Percentiles rank a stretch among this genome's conserved stretches.
phyloP scores from a whole-genome alignment of 2,888 invertebrate species.

The Mechanitis mazaeus region DNA sequence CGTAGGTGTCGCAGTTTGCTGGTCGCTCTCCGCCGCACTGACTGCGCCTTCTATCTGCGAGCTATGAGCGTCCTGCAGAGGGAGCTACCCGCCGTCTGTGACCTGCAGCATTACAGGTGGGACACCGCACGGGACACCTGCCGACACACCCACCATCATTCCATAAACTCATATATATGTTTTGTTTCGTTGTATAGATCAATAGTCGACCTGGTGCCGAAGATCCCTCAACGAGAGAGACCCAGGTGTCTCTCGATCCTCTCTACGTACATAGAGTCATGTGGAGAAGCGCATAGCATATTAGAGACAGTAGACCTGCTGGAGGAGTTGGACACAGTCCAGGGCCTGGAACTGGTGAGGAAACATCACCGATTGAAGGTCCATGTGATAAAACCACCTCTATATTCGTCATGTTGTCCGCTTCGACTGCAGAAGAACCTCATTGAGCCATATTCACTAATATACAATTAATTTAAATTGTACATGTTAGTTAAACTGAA shows the following conservation, averaged over 20 bases:
- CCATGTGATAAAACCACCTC: too few relatives aligned
- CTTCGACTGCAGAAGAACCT: too few relatives aligned
- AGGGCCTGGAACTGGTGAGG: conserved; percentile 31
- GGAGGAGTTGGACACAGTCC: conserved; percentile 24
- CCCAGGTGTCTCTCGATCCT: conserved; percentile 48
- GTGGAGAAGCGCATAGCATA: conserved; percentile 23
- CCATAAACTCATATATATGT: conserved; percentile 16
- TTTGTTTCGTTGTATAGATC: conserved; percentile 33
- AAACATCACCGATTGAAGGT: background rate
- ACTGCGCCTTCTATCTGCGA: conserved; percentile 41
- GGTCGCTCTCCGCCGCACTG: conserved; percentile 29
- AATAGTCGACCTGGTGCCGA: conserved; percentile 35
- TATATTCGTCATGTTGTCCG: too few relatives aligned
- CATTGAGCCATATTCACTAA: too few relatives aligned
- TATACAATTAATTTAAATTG: too few relatives aligned
- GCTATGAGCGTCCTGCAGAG: conserved; percentile 42
- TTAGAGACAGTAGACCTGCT: conserved; percentile 35
- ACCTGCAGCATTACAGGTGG: conserved; percentile 44
- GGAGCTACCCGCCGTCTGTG: conserved; percentile 38
- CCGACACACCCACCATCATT: too few relatives aligned
- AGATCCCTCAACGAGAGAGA: conserved; percentile 35
- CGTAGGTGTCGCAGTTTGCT: conserved; percentile 34
- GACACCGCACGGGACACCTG: too few relatives aligned
- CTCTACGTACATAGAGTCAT: conserved; percentile 34
- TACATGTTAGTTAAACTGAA: too few relatives aligned